Evolutionary conservation across 2,888 invertebrate species (phyloP).

Genomic region (Graphium colonna): DNA sequence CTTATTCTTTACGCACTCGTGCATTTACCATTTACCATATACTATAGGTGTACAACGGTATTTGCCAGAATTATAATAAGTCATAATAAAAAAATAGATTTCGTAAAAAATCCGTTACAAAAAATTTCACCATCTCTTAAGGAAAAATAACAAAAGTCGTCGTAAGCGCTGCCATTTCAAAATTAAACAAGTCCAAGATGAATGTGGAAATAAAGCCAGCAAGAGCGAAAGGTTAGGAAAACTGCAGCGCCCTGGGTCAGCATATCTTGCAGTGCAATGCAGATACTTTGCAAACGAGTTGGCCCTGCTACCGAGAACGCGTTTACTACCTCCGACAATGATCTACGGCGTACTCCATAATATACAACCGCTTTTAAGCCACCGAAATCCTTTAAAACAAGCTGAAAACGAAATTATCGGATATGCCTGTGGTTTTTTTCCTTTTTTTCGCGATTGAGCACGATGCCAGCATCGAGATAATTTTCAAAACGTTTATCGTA

Average conservation of each 20-base stretch:
- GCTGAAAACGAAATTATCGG: constrained; percentile 21
- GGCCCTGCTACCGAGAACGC: constrained; percentile 57
- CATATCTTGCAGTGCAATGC: constrained; percentile 7
- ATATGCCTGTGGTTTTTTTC: background rate
- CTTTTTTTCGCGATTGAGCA: background rate
- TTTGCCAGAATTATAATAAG: too few species aligned
- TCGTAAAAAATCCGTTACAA: too few species aligned
- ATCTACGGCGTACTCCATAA: constrained; percentile 53
- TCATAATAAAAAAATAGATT: too few species aligned
- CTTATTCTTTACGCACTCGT: too few species aligned
- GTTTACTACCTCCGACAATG: constrained; percentile 53
- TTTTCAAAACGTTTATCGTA: background rate
- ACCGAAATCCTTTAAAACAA: constrained; percentile 19
- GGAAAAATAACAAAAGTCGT: too few species aligned
- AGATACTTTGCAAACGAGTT: constrained; percentile 50
- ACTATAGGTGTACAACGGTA: too few species aligned
- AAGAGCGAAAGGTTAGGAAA: background rate
- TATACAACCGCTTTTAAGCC: constrained; percentile 34
- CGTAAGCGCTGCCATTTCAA: too few species aligned
- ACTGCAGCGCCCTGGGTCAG: background rate
- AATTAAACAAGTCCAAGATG: too few species aligned
- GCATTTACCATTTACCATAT: too few species aligned
- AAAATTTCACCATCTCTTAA: too few species aligned
- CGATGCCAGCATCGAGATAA: background rate
- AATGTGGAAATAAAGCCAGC: background rate